These are phyloP conservation scores for Atta cephalotes DNA, from an alignment of 1,140 invertebrate genomes.

Conservation along the genomic window DNA sequence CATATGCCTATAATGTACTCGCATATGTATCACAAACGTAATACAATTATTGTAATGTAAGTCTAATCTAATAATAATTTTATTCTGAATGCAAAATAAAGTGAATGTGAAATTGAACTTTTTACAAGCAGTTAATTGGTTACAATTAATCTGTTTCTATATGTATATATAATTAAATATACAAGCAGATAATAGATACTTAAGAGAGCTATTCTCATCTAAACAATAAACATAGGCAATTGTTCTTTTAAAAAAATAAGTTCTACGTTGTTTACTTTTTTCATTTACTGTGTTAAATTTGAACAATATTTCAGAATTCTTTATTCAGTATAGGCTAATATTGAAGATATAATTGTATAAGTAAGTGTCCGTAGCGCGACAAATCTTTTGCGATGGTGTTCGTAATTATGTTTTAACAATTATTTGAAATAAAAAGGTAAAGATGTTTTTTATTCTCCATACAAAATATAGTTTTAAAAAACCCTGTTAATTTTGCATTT, in stretches of 20 bases:
- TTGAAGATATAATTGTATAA: background rate
- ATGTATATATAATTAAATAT: too few relatives aligned
- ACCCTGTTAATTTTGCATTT: background rate
- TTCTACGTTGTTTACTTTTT: background rate
- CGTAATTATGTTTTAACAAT: background rate
- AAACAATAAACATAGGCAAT: background rate
- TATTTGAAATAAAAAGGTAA: background rate
- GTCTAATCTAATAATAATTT: conserved; percentile 29
- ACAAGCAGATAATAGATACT: too few relatives aligned
- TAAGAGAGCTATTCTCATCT: background rate
- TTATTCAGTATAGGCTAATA: background rate
- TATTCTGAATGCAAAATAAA: background rate
- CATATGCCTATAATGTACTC: background rate
- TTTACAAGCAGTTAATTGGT: conserved; percentile 9
- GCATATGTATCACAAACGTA: background rate
- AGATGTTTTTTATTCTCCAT: conserved; percentile 1
- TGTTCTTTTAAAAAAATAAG: background rate
- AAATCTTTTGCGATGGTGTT: background rate
- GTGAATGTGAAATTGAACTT: background rate
- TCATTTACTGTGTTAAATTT: background rate
- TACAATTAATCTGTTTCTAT: background rate
- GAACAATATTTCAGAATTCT: background rate
- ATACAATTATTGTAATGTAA: conserved; percentile 48
- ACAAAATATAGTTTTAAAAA: conserved; percentile 4
- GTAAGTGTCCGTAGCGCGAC: background rate